Percentiles rank a stretch among this genome's conserved stretches.
Evolutionary conservation across 2,797 vertebrate genomes (phyloP).

Genomic region (Liparis tanakae): DNA sequence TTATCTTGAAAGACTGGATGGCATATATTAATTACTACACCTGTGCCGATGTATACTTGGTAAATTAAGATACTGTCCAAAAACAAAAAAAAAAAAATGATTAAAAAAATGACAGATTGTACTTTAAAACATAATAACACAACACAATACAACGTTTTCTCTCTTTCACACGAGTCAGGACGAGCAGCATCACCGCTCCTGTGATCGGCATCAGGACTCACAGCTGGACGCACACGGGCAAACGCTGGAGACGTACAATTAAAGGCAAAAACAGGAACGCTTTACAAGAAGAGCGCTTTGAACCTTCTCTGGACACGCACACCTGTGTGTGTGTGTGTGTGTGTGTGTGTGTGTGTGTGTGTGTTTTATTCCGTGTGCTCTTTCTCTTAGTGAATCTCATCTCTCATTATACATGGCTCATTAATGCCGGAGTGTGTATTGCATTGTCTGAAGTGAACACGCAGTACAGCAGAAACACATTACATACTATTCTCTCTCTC

Average conservation of each 20-base stretch:
- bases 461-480: conserved; percentile 13
- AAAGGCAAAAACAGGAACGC: conserved; percentile 41
- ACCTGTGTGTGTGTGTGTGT: conserved; percentile 1
- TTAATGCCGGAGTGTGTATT: conserved; percentile 24
- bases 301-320: conserved; percentile 18
- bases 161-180: conserved; percentile 11
- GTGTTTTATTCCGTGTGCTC: conserved; percentile 1
- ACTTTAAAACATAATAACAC: not conserved
- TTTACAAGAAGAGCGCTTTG: conserved; percentile 39
- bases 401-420: conserved; percentile 43
- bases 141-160: not conserved
- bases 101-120: not conserved
- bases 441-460: conserved; percentile 34
- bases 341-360: conserved; percentile 15
- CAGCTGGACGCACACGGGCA: conserved; percentile 53
- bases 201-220: conserved; percentile 63
- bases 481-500: conserved; percentile 3
- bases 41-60: no score
- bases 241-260: conserved; percentile 33
- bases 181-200: conserved; percentile 55
- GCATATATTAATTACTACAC: no score
- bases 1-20: no score
- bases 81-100: no score
- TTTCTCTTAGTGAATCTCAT: conserved; percentile 31
- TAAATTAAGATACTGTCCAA: no score